Evolutionary conservation across 2,113 vertebrate genomes (phyloP).

Genomic region (Zosterops hypoxanthus): DNA sequence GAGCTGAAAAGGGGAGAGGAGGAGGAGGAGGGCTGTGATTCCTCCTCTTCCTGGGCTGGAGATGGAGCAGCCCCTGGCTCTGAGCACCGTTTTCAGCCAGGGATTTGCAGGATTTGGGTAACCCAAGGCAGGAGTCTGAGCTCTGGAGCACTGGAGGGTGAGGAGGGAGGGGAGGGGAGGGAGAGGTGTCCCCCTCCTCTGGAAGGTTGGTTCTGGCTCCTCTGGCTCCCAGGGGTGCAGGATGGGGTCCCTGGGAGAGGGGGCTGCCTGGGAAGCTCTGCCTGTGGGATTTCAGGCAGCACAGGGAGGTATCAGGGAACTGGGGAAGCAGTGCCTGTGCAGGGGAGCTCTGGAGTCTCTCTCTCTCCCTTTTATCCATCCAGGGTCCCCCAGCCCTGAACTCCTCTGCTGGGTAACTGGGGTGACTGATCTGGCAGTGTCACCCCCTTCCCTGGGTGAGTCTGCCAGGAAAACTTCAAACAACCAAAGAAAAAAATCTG

Average conservation of each 20-base stretch:
- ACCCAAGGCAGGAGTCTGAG: background rate
- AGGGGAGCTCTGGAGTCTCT: background rate
- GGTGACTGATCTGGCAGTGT: background rate
- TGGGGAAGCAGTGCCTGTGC: background rate
- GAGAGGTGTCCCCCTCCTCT: background rate
- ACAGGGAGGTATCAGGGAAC: background rate
- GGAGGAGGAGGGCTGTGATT: background rate
- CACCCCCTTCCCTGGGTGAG: background rate
- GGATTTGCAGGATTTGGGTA: background rate
- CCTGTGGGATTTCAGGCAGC: background rate
- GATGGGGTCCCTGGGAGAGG: background rate
- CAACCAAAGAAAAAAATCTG: background rate
- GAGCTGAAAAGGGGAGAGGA: background rate
- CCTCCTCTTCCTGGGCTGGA: background rate
- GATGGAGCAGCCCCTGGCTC: background rate
- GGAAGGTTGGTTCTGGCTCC: background rate
- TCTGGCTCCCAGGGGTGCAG: background rate
- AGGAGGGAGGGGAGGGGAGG: background rate
- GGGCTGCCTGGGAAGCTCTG: background rate
- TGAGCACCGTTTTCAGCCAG: rapidly evolving
- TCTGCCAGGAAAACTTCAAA: background rate
- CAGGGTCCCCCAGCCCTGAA: background rate
- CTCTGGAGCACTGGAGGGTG: background rate
- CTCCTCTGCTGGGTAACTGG: background rate
- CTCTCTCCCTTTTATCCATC: rapidly evolving